Conservation (phyloP, 37 sponge, comb jelly and placozoan species). For the Axinella damicornis region DNA sequence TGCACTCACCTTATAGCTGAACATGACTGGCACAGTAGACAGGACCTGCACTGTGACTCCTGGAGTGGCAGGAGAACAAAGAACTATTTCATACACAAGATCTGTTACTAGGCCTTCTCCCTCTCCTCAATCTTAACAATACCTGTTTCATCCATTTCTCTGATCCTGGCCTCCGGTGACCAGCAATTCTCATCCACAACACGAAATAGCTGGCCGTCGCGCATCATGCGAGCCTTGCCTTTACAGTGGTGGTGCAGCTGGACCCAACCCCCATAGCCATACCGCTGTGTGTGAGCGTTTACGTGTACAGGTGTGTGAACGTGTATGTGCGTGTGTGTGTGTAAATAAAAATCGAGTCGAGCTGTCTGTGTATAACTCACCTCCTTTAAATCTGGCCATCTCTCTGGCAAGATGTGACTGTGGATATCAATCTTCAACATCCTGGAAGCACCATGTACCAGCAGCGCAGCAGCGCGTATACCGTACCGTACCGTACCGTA, state of each 20-base stretch:
- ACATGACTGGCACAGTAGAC: slow-evolving; percentile 96
- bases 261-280: slow-evolving; percentile 96
- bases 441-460: not conserved
- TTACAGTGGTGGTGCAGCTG: slow-evolving; percentile 93
- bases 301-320: too few relatives aligned
- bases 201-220: slow-evolving; percentile 88
- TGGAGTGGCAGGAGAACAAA: not conserved
- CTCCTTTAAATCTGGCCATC: slow-evolving; percentile 94
- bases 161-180: slow-evolving; percentile 74
- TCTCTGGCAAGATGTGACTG: slow-evolving; percentile 88
- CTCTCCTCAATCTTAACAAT: not conserved
- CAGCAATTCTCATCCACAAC: slow-evolving; percentile 92
- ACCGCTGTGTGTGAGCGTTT: slow-evolving; percentile 50
- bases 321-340: too few relatives aligned
- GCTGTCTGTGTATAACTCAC: slow-evolving; percentile 12
- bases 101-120: too few relatives aligned
- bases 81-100: not conserved
- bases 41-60: slow-evolving; percentile 90
- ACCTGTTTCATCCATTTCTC: slow-evolving; percentile 92
- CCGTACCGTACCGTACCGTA: too few relatives aligned
- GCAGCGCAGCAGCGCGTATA: too few relatives aligned
- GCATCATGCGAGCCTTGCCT: slow-evolving; percentile 91
- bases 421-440: slow-evolving; percentile 84
- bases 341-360: too few relatives aligned
- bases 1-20: slow-evolving; percentile 88